A percentile compares a stretch with the other conserved stretches of the same genome.
Evolutionary conservation across 2,797 vertebrate genomes (phyloP).

Genomic region (Orestias chungarensis): DNA sequence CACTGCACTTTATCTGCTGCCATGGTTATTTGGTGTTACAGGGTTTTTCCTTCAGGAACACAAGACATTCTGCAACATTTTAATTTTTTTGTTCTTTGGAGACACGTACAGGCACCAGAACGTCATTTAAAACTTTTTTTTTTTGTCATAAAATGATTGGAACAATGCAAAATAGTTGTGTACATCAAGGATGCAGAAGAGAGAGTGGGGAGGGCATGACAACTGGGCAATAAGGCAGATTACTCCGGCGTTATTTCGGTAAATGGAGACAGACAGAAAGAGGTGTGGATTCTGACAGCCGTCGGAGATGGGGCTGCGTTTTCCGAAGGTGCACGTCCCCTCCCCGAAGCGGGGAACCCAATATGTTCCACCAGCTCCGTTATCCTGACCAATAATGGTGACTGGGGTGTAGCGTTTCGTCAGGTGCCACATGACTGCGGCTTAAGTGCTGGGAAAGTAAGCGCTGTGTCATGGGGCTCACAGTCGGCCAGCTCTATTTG

Average conservation of each 20-base stretch:
- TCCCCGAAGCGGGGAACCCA: constrained; percentile 73
- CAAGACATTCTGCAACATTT: too few species aligned
- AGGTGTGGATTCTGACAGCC: constrained; percentile 32
- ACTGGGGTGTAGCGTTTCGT: constrained; percentile 74
- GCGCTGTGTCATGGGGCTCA: constrained; percentile 67
- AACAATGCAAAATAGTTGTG: not conserved
- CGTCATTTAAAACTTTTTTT: too few species aligned
- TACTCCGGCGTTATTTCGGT: constrained; percentile 63
- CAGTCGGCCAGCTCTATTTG: constrained; percentile 59
- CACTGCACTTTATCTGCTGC: too few species aligned
- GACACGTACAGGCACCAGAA: too few species aligned
- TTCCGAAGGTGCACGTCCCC: constrained; percentile 70
- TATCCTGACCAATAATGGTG: constrained; percentile 78
- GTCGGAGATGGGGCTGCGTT: constrained; percentile 64
- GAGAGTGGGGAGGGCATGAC: not conserved
- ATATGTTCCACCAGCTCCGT: constrained; percentile 78
- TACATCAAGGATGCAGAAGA: not conserved
- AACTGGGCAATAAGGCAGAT: constrained; percentile 19
- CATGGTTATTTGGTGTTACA: too few species aligned
- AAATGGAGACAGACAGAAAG: constrained; percentile 48
- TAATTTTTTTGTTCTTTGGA: too few species aligned
- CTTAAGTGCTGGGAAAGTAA: constrained; percentile 75
- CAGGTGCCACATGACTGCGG: constrained; percentile 73
- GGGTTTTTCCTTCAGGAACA: too few species aligned
- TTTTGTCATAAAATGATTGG: not conserved